Conservation (phyloP, 1,140 invertebrate species). For the Aphelinus certus region DNA sequence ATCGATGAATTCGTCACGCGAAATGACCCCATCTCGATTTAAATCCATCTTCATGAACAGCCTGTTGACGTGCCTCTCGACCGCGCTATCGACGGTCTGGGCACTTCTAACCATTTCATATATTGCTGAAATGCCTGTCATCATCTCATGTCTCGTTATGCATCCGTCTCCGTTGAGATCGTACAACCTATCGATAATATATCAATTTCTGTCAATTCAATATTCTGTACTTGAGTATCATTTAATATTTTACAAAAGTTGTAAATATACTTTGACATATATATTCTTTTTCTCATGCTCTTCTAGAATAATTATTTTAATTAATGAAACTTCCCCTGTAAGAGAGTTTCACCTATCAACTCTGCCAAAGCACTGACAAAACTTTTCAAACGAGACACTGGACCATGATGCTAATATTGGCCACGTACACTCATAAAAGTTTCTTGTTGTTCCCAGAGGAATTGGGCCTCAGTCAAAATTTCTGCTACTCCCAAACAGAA, state of each 20-base stretch:
- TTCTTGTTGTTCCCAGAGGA: too few species aligned
- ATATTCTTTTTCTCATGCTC: too few species aligned
- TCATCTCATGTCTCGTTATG: slow-evolving; percentile 57
- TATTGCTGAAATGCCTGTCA: slow-evolving; percentile 51
- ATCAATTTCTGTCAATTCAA: background rate
- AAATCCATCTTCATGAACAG: slow-evolving; percentile 58
- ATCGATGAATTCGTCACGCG: slow-evolving; percentile 55
- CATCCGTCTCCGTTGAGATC: slow-evolving; percentile 57
- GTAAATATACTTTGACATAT: too few species aligned
- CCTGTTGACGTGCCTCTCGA: slow-evolving; percentile 54
- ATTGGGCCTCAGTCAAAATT: too few species aligned
- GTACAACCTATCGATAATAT: slow-evolving; percentile 51
- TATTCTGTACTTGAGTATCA: slow-evolving; percentile 7
- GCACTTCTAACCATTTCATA: slow-evolving; percentile 55
- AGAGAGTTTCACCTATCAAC: too few species aligned
- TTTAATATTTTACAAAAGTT: background rate
- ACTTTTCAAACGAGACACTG: too few species aligned
- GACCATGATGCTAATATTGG: too few species aligned
- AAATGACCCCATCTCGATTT: slow-evolving; percentile 56
- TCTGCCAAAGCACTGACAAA: too few species aligned
- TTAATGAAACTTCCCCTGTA: too few species aligned
- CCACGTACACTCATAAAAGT: too few species aligned
- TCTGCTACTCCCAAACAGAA: too few species aligned
- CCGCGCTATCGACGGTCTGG: slow-evolving; percentile 43
- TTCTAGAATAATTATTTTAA: too few species aligned